These are phyloP conservation scores for Drosophila mayri DNA, from an alignment of 1,140 invertebrate genomes.

Conservation along the genomic window DNA sequence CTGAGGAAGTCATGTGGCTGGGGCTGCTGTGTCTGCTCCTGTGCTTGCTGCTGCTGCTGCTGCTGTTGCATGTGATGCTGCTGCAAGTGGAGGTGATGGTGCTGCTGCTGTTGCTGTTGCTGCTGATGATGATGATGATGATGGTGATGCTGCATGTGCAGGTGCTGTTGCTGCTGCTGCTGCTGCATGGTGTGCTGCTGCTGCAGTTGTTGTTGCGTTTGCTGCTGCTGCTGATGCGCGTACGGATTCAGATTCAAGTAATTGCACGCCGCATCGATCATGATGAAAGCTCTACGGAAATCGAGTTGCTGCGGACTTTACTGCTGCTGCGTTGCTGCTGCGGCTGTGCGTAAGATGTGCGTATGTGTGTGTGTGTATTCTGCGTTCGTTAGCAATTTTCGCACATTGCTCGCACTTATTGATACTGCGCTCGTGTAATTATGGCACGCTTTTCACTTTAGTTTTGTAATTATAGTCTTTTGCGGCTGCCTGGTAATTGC, in stretches of 20 bases:
- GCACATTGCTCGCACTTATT: conserved; percentile 68
- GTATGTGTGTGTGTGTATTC: not conserved
- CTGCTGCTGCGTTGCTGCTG: conserved; percentile 13
- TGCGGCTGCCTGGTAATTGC: conserved; percentile 33
- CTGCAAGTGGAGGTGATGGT: conserved; percentile 33
- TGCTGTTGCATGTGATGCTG: conserved; percentile 28
- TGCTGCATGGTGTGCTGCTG: conserved; percentile 56
- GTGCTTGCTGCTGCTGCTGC: conserved; percentile 17
- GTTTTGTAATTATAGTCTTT: conserved; percentile 71
- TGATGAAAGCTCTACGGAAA: conserved; percentile 53
- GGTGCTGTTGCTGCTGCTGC: conserved; percentile 44
- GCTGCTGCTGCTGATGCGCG: conserved; percentile 48
- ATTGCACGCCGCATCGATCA: conserved; percentile 84
- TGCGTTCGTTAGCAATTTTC: conserved; percentile 60
- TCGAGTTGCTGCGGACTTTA: conserved; percentile 11
- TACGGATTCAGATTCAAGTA: conserved; percentile 83
- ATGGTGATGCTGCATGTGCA: conserved; percentile 44
- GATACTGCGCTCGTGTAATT: conserved; percentile 63
- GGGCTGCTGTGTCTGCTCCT: conserved; percentile 20
- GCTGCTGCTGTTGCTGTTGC: conserved; percentile 35
- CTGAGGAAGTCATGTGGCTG: conserved; percentile 44
- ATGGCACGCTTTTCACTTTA: conserved; percentile 75
- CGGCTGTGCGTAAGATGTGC: conserved; percentile 4
- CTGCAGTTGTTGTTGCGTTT: conserved; percentile 38
- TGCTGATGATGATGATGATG: conserved; percentile 35